Evolutionary conservation across 2,113 vertebrate species (phyloP).

Genomic region (Gnathonemus echidnorhynchus): DNA sequence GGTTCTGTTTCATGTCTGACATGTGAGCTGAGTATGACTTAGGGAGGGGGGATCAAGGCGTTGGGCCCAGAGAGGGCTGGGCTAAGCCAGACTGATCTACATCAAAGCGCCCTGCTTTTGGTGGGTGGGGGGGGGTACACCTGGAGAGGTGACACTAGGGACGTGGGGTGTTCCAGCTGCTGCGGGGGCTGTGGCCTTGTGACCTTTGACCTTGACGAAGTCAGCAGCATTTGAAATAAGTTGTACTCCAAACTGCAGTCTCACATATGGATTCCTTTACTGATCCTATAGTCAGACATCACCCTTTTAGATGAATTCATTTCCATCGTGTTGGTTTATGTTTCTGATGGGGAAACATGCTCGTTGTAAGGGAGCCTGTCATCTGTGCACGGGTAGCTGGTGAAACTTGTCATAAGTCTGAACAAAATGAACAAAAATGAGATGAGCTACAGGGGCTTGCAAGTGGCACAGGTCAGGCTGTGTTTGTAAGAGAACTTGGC

Average conservation of each 20-base stretch:
- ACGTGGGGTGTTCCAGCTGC: background rate
- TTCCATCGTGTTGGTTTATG: background rate
- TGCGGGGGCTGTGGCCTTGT: background rate
- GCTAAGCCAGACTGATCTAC: conserved; percentile 29
- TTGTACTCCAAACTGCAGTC: background rate
- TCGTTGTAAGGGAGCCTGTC: background rate
- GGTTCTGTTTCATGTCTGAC: conserved; percentile 59
- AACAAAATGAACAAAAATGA: background rate
- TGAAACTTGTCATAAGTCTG: background rate
- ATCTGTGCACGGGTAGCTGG: background rate
- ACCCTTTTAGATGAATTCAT: background rate
- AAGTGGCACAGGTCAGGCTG: background rate
- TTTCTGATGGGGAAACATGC: background rate
- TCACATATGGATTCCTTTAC: background rate
- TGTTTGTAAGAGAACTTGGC: background rate
- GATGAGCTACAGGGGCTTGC: background rate
- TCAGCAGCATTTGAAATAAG: background rate
- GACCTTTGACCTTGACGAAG: background rate
- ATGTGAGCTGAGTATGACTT: conserved; percentile 38
- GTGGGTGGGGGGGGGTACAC: conserved; percentile 15
- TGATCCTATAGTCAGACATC: background rate
- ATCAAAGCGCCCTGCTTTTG: conserved; percentile 40
- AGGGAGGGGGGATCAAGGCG: background rate
- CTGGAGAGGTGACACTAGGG: background rate
- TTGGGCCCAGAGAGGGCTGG: conserved; percentile 17